Evolutionary conservation across 2,113 vertebrate genomes (phyloP).

Genomic region (Festucalex cinctus): DNA sequence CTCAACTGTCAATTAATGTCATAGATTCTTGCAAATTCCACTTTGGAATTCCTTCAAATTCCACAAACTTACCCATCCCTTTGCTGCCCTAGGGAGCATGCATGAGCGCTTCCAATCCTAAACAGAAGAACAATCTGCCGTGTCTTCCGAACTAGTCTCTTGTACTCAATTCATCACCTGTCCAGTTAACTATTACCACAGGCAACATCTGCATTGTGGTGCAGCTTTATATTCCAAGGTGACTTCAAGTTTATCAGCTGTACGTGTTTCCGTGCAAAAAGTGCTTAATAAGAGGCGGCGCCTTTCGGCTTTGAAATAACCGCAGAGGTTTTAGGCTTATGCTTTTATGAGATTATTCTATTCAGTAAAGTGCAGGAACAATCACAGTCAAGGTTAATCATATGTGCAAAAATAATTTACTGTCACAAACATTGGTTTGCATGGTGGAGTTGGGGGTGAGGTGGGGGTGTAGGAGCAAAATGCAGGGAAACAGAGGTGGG

Average conservation of each 20-base stretch:
- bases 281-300: neutral
- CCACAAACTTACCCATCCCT: no score
- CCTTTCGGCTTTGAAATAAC: neutral
- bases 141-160: neutral
- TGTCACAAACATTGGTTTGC: no score
- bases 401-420: no score
- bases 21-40: no score
- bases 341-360: neutral
- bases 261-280: neutral
- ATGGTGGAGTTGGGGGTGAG: no score
- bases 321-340: no score
- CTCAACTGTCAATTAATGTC: no score
- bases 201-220: neutral
- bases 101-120: neutral
- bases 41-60: no score
- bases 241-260: slow-evolving; percentile 23
- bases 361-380: neutral
- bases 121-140: neutral
- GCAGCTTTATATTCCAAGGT: slow-evolving; percentile 12
- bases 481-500: no score
- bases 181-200: neutral
- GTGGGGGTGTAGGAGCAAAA: no score
- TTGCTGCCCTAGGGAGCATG: no score
- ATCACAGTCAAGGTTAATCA: no score
- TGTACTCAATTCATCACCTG: slow-evolving; percentile 8